Percentiles rank a stretch among this genome's conserved stretches.
Evolutionary conservation across 2,888 invertebrate genomes (phyloP).

Genomic region (Villa cingulata): DNA sequence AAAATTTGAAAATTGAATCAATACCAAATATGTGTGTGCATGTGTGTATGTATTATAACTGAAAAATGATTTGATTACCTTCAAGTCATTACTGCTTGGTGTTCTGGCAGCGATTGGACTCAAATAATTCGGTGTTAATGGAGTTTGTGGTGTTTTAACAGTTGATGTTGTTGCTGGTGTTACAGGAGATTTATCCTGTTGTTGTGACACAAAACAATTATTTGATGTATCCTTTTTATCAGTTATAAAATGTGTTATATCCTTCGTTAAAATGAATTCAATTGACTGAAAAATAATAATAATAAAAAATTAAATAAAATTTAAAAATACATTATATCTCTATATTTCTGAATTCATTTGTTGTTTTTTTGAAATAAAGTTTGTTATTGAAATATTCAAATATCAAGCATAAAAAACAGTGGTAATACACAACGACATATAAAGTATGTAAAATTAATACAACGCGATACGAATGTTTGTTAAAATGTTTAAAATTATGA

Average conservation of each 20-base stretch:
- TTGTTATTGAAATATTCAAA: too few species aligned
- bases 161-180: slow-evolving; percentile 18
- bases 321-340: too few species aligned
- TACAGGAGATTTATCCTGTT: slow-evolving; percentile 18
- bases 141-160: slow-evolving; percentile 26
- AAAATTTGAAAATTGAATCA: neutral
- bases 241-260: slow-evolving; percentile 34
- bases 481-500: too few species aligned
- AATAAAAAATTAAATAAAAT: neutral
- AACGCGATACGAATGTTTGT: too few species aligned
- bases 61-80: slow-evolving; percentile 9
- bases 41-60: too few species aligned
- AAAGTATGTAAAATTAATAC: too few species aligned
- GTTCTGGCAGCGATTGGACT: slow-evolving; percentile 9
- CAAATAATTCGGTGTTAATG: slow-evolving; percentile 15
- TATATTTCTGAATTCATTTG: too few species aligned
- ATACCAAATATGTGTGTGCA: too few species aligned
- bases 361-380: too few species aligned
- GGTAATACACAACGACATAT: too few species aligned
- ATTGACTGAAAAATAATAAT: slow-evolving; percentile 17
- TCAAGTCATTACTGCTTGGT: slow-evolving; percentile 11
- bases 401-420: too few species aligned
- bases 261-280: slow-evolving; percentile 32
- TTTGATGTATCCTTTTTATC: slow-evolving; percentile 23
- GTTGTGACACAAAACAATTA: neutral